Evolutionary conservation across 30 jellyfish, hydroid and myxozoan genomes (phyloP), one percentile per base, ranked within the genome.

Genomic region (Pseudorhiza aurosa): DNA sequence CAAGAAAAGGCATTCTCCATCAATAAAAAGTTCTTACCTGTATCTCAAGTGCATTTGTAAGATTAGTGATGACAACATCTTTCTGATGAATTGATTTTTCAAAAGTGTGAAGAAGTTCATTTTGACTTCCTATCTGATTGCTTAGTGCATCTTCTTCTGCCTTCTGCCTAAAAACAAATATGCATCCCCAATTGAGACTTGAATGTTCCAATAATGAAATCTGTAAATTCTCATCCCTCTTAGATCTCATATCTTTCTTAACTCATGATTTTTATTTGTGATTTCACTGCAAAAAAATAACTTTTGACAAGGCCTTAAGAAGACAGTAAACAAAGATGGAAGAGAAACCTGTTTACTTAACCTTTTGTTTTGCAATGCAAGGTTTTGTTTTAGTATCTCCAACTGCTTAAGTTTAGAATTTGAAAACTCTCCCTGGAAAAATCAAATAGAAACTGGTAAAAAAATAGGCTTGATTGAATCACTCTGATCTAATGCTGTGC

Each of bases 41-140:
- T 45, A 75, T 89, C 43, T 76, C 81, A 18, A 89, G 70, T 7
- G 96, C 87, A 32, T 68, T 90, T 19, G 97, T 89, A 6, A 89
- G 81, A 68, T 89, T 89, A 4, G 82, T 53, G 1, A 89, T 89
- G 33, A 89, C 97, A 15, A 70, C 70, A 60, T 89, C 97, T 72
- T 89, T 89, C 35, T 89, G 97, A 51, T 77, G 63, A 30, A 89
- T 95, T 9, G 91, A 81, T 65, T 69, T 76, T 53, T 89, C 97
- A 56, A 73, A 89, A 0, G 95, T 59, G 45, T 89, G 89, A 15
- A 89, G 82, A 40, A 89, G 79, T 59, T 89, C 97, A 62, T 83
- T 89, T 18, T 81, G 75, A 58, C 72, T 85, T 65, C 76, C 97
- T 1, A 62, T 82, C 47, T 89, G 96, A 78, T 82, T 72, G 29